phyloP scores from a whole-genome alignment of 2,797 vertebrate species.

The Spatula versicolor region DNA sequence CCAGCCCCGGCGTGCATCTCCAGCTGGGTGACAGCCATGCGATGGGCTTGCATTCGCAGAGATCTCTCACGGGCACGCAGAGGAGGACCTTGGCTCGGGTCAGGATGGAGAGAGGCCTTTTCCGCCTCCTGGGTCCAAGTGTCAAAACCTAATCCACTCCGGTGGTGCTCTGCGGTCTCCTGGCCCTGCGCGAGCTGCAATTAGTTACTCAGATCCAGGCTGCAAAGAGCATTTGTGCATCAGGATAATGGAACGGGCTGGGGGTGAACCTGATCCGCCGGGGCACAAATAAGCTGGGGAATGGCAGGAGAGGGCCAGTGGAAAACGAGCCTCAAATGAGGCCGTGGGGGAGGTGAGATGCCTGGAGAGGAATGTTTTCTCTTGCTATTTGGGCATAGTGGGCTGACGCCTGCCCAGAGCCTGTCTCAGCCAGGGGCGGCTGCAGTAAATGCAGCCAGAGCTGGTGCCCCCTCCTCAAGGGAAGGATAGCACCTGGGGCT shows the following conservation, averaged over 20 bases:
- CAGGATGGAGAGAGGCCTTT: neutral
- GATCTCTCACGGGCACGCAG: neutral
- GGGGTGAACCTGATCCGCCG: neutral
- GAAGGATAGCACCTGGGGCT: no score
- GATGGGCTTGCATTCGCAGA: neutral
- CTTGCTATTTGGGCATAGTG: neutral
- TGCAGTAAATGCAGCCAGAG: neutral
- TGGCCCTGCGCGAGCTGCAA: fast-evolving
- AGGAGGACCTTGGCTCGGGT: neutral
- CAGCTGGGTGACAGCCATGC: neutral
- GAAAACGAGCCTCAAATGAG: slow-evolving; percentile 5
- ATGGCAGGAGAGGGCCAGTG: slow-evolving; percentile 35
- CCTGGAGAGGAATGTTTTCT: slow-evolving; percentile 23
- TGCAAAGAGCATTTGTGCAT: slow-evolving; percentile 27
- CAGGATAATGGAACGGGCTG: neutral
- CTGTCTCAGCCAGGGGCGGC: neutral
- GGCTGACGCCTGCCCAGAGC: neutral
- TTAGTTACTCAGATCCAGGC: neutral
- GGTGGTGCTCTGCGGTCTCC: neutral
- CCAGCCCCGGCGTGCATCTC: fast-evolving
- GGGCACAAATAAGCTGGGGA: slow-evolving; percentile 30
- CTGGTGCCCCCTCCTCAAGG: neutral
- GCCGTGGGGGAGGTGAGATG: neutral
- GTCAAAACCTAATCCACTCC: neutral
- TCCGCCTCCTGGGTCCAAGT: neutral